Evolutionary conservation across 2,113 vertebrate genomes (phyloP).

Genomic region (Microtus pennsylvanicus): DNA sequence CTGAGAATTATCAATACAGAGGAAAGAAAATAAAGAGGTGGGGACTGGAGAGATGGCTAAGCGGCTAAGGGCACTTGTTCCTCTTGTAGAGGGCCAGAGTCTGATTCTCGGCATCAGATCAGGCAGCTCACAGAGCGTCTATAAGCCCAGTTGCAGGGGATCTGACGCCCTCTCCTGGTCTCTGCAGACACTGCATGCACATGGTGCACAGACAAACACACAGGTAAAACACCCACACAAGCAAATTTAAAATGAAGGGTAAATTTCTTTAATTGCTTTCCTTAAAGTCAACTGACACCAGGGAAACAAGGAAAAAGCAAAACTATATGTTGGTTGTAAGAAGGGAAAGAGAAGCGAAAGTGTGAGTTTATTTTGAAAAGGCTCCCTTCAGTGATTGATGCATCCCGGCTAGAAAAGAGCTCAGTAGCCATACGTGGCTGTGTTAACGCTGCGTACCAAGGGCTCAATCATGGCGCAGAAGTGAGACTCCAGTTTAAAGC

Average conservation of each 20-base stretch:
- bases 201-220: too few relatives aligned
- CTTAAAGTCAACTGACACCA: neutral
- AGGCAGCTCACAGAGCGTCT: neutral
- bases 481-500: slow-evolving; percentile 9
- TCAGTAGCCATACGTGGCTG: neutral
- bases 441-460: neutral
- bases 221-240: neutral
- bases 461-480: neutral
- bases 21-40: neutral
- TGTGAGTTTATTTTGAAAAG: slow-evolving; percentile 8
- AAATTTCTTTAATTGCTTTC: neutral
- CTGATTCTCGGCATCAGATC: neutral
- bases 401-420: neutral
- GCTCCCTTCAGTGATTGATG: neutral
- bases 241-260: neutral
- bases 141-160: neutral
- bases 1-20: neutral
- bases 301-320: neutral
- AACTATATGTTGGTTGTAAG: neutral
- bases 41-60: too few relatives aligned
- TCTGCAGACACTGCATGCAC: neutral
- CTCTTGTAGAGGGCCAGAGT: neutral
- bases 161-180: neutral
- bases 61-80: neutral
- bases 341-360: neutral